Conservation (phyloP, 2,797 vertebrate species). For the Poecilia velifera region DNA sequence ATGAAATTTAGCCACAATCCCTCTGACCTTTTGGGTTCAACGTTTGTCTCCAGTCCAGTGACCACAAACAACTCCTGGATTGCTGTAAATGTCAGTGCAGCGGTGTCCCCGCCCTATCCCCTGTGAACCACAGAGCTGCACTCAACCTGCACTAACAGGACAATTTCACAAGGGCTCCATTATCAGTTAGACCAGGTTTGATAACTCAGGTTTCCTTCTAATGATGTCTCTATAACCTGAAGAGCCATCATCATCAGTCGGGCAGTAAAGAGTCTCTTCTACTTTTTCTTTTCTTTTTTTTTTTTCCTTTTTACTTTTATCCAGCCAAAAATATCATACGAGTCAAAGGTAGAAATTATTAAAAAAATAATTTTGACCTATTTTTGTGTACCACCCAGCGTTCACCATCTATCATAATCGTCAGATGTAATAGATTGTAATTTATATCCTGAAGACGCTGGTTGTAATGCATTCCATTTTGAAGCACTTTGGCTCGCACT, state of each 20-base stretch:
- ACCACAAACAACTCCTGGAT: slow-evolving; percentile 80
- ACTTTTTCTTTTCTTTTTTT: background rate
- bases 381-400: slow-evolving; percentile 57
- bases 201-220: slow-evolving; percentile 54
- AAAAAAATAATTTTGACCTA: slow-evolving; percentile 26
- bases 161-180: slow-evolving; percentile 71
- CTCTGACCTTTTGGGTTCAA: slow-evolving; percentile 70
- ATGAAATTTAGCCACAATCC: slow-evolving; percentile 78
- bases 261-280: background rate
- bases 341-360: slow-evolving; percentile 4
- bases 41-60: slow-evolving; percentile 80
- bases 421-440: slow-evolving; percentile 76
- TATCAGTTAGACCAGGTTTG: slow-evolving; percentile 62
- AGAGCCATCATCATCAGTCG: slow-evolving; percentile 21
- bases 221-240: slow-evolving; percentile 29
- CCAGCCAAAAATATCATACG: background rate
- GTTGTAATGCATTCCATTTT: slow-evolving; percentile 82
- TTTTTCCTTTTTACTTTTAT: background rate
- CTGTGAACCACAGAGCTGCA: slow-evolving; percentile 73
- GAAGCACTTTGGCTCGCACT: slow-evolving; percentile 73
- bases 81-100: slow-evolving; percentile 82
- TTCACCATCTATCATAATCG: slow-evolving; percentile 61
- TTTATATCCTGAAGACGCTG: slow-evolving; percentile 79
- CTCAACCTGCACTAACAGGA: slow-evolving; percentile 75
- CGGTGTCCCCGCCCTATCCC: slow-evolving; percentile 62